Conservation (phyloP, 2,888 invertebrate species). For the Cistogaster globosa region DNA sequence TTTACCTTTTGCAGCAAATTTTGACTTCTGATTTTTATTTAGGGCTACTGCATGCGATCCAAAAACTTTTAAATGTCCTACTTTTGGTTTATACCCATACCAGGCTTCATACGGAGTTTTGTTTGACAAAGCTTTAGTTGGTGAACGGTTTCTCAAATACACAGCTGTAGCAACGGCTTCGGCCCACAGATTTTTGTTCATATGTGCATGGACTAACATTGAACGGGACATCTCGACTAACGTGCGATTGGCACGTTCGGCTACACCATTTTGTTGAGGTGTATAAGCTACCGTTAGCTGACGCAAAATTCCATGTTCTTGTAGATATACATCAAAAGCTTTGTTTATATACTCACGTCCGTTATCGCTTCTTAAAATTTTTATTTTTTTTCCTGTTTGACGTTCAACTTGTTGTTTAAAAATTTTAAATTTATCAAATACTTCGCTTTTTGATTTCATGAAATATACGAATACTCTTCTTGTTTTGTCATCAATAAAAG, state of each 20-base stretch:
- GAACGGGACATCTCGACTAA: conserved; percentile 73
- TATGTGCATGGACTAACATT: conserved; percentile 73
- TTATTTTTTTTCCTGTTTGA: conserved; percentile 53
- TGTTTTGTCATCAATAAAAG: conserved; percentile 47
- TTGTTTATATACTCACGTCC: conserved; percentile 50
- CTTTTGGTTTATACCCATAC: conserved; percentile 53
- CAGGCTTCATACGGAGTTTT: conserved; percentile 17
- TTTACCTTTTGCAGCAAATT: background rate
- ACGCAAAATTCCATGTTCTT: conserved; percentile 57
- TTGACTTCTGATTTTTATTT: background rate
- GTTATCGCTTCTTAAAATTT: conserved; percentile 50
- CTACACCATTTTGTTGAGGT: conserved; percentile 73
- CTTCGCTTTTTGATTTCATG: conserved; percentile 48
- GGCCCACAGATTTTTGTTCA: conserved; percentile 69
- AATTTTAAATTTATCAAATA: conserved; percentile 42
- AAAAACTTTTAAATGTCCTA: conserved; percentile 48
- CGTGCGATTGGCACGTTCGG: conserved; percentile 60
- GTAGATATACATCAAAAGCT: conserved; percentile 57
- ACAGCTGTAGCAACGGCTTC: conserved; percentile 37
- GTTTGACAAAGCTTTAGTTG: background rate
- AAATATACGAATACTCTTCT: conserved; percentile 40
- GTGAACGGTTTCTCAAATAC: conserved; percentile 61
- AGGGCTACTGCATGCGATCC: background rate
- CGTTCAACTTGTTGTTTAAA: conserved; percentile 49
- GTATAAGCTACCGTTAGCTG: conserved; percentile 64